Evolutionary conservation across 2,113 vertebrate species (phyloP), one percentile per base, ranked within the genome.

Genomic region (Trematocara variabile): DNA sequence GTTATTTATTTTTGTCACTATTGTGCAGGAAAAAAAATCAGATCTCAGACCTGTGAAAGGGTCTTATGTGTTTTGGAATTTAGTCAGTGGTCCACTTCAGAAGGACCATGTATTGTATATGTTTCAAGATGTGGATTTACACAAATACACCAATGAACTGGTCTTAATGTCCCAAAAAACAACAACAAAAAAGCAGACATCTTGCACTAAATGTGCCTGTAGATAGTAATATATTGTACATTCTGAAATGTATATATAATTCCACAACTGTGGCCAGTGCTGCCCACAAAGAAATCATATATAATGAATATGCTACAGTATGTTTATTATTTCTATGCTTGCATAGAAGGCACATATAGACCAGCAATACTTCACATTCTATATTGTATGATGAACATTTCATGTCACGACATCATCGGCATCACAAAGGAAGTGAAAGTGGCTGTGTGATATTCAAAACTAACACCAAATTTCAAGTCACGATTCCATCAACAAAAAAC

Each of bases 261-360:
- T 78, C 84, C 81, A 91, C 92, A 88, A 34, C 56, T 83, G 82
- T 90, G 91, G 88, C 80, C 88, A 84, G 81, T 63, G 81, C 54
- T 80, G 88, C 39, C 80, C 81, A 89, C 86, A 87, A 86, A 92
- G 79, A 92, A 87, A 91, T 91, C 91, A 89, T 92, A 83, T 94
- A 94, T 92, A 70, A 93, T 91, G 70, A 95, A 88, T 92, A 94
- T 75, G 89, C 88, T 94, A 85, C 87, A 90, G 54, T 92, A 91
- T 90, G 95, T 92, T 95, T 94, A 93, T 91, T 91, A 92, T 94
- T 89, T 94, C 86, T 93, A 95, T 89, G 92, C 92, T 95, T 93
- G 91, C 93, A 94, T 91, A 94, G 88, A 92, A 90, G 91, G 94
- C 93, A 95, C 94, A 94, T 89, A 91, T 92, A 94, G 79, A 89